Evolutionary conservation across 2,888 invertebrate species (phyloP), one percentile per base, ranked within the genome.

Genomic region (Portevinia maculata): DNA sequence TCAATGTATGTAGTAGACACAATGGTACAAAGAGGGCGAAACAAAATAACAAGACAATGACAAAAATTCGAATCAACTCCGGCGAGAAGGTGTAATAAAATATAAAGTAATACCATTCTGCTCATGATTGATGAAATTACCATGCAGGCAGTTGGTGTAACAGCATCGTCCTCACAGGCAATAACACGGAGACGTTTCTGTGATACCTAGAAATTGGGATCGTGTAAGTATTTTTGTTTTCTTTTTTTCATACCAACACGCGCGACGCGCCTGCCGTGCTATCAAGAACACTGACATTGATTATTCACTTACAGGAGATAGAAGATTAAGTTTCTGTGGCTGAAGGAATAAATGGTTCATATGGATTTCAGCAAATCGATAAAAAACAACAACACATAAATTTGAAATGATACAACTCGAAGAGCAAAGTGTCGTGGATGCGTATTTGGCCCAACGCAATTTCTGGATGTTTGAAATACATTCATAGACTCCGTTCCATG

Each of bases 311-410:
- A 53, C 4, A 11, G 13, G 37, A 75, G 62, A 75, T 75, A 50
- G 62, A 75, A 59, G 70, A 70, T 75, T 62, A 74, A 69, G 52
- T 75, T 79, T 15, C 57, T 60, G 53, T 48, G 67, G 48, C 64
- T 67, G 44, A 44, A 13, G 59, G 52, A 73, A 59, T 65, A 65
- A 79, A 79, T 65, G 59, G 28, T 46, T 79, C 71, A 30, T 50
- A 59, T 71, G 52, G 71, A 59, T 78, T 65, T 78, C 46, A 59
- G 24, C 64, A 71, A 74, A 74, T 79, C 67, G 74, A 79, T 79
- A 44, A 55, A 28, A 59, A 41, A 64, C n/a, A n/a, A n/a, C n/a
- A 79, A 37, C 52, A 59, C 62, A 59, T 52, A 37, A 62, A 75
- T 53, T 15, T 46, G 44, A 17, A 32, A 28, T n/a, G 41, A 34